Evolutionary conservation across 2,888 invertebrate species (phyloP).

Genomic region (Amphipoea lucens): DNA sequence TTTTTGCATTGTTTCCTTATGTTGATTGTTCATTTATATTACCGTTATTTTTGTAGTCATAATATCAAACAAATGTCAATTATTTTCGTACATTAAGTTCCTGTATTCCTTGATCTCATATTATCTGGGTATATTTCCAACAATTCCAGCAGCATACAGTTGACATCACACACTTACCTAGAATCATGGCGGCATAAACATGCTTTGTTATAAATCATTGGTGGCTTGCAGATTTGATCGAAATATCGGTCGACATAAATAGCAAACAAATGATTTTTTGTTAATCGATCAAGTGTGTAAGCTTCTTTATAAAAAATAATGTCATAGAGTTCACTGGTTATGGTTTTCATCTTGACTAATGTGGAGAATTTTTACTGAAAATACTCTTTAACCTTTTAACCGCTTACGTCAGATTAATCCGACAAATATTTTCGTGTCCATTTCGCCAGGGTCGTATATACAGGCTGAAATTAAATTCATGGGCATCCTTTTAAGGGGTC

Average conservation of each 20-base stretch:
- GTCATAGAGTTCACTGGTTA: neutral
- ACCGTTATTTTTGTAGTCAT: conserved; percentile 21
- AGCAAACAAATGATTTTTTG: neutral
- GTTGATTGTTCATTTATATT: conserved; percentile 9
- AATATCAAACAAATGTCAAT: conserved; percentile 14
- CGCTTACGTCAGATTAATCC: no score
- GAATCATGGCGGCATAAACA: conserved; percentile 34
- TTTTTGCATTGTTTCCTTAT: neutral
- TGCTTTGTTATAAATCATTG: conserved; percentile 12
- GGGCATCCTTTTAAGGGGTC: no score
- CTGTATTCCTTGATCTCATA: conserved; percentile 46
- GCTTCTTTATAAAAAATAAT: neutral
- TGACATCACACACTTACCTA: conserved; percentile 55
- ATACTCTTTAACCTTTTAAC: neutral
- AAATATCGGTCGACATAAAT: neutral
- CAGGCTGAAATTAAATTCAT: no score
- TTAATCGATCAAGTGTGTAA: conserved; percentile 12
- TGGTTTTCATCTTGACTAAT: neutral
- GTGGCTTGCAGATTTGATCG: conserved; percentile 12
- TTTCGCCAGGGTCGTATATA: no score
- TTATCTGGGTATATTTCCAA: conserved; percentile 52
- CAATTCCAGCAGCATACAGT: conserved; percentile 35
- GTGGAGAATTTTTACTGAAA: neutral
- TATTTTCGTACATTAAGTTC: conserved; percentile 35
- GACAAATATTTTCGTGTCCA: no score